Base-by-base conservation (phyloP, 2,888 invertebrate species). In the Cosmorhoe ocellata region DNA sequence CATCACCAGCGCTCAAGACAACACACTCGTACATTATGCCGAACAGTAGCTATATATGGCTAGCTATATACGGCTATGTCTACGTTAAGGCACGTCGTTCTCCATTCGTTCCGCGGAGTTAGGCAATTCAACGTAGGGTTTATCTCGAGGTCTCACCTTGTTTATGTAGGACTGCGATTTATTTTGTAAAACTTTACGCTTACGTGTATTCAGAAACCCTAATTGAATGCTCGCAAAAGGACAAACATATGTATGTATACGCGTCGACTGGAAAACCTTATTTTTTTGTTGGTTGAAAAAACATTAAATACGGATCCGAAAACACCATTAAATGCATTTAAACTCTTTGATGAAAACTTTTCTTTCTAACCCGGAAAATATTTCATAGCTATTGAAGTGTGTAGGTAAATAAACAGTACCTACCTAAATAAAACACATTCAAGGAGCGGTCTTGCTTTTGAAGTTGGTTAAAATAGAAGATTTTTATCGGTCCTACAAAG, bases 81-180 rank as follows among this genome's bases (percentile, higher is more conserved):
- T 51, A 43, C 43, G 46, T 46, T 49, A 37, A 51, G 34, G 45
- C 50, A 51, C 40, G 46, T 52, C 37, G 45, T 41, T 44, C 53
- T 60, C 53, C 54, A 56, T 61, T 56, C 45, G 50, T 49, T 54
- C 43, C 59, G 47, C 42, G 49, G 47, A 43, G 49, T 62, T 60
- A 43, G 48, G 49, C 54, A 47, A 51, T 61, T 59, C 56, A 57
- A 32, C 58, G 54, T 55, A 54, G 59, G 47, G 55, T 45, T 49
- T 51, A 52, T 34, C 43, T 47, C 36, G 49, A 30, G 57, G 42
- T 51, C 44, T 62, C 58, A 49, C 54, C 39, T 34, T 63, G 58
- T 62, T 51, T 58, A 45, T 51, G 41, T 33, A 39, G 33, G 30
- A 54, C 58, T 52, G 56, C 58, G 46, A 46, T 51, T 46, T 37